Evolutionary conservation across 1,140 invertebrate genomes (phyloP).

Genomic region (Drosophila nasuta): DNA sequence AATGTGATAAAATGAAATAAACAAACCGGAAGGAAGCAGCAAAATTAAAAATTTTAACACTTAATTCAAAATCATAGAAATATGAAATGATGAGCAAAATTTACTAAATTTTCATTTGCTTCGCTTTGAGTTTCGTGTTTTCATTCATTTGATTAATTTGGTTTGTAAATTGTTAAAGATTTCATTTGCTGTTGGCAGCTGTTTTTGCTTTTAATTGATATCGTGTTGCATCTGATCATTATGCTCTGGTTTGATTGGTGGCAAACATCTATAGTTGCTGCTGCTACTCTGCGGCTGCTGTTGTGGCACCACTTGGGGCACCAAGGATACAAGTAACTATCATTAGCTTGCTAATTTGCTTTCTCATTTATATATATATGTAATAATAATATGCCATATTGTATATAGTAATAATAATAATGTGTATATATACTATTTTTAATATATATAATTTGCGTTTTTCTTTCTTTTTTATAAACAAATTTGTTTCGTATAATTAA

Average conservation of each 20-base stretch:
- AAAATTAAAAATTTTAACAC: not conserved
- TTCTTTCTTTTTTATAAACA: conserved; percentile 63
- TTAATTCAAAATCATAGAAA: conserved; percentile 16
- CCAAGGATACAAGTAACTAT: conserved; percentile 14
- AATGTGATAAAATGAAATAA: conserved; percentile 45
- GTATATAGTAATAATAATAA: conserved; percentile 78
- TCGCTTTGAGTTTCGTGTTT: conserved; percentile 16
- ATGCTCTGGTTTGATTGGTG: conserved; percentile 29
- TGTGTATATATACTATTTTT: conserved; percentile 71
- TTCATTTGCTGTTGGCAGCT: conserved; percentile 71
- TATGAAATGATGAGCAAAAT: conserved; percentile 23
- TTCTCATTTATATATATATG: conserved; percentile 58
- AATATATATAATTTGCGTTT: conserved; percentile 70
- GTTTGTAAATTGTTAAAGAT: conserved; percentile 58
- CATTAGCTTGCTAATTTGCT: conserved; percentile 60
- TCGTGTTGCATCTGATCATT: conserved; percentile 58
- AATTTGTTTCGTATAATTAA: conserved; percentile 74
- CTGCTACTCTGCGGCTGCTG: conserved; percentile 16
- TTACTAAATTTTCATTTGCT: conserved; percentile 33
- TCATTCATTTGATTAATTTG: conserved; percentile 21
- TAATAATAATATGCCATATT: conserved; percentile 79
- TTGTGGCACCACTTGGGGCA: conserved; percentile 7
- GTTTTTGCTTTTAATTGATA: conserved; percentile 57
- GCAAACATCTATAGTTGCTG: conserved; percentile 16
- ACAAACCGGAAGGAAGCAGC: conserved; percentile 38